These are phyloP conservation scores for Napeogenes sylphis DNA, from an alignment of 2,888 invertebrate genomes.

Conservation along the genomic window DNA sequence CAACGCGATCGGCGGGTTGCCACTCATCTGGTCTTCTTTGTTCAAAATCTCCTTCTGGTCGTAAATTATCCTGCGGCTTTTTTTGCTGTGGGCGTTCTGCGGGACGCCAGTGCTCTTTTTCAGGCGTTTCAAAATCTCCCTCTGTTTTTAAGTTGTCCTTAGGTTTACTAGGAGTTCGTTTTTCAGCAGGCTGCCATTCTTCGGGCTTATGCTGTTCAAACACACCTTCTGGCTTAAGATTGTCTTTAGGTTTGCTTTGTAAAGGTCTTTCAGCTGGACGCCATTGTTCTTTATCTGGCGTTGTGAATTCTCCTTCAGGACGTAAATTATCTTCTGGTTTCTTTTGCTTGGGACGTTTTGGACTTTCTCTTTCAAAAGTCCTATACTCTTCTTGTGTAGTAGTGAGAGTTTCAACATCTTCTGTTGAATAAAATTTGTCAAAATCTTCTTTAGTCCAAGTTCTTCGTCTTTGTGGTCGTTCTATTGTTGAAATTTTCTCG, in stretches of 20 bases:
- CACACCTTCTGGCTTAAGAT: slow-evolving; percentile 75
- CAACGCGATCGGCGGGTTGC: slow-evolving; percentile 71
- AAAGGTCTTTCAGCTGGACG: slow-evolving; percentile 58
- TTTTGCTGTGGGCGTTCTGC: slow-evolving; percentile 61
- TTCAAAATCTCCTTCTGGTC: slow-evolving; percentile 70
- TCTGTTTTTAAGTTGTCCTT: slow-evolving; percentile 66
- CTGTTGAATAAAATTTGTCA: slow-evolving; percentile 81
- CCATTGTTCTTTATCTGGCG: slow-evolving; percentile 57
- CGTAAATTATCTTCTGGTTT: slow-evolving; percentile 67
- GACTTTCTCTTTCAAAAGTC: slow-evolving; percentile 75
- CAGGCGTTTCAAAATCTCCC: slow-evolving; percentile 70
- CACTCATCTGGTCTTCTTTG: slow-evolving; percentile 56
- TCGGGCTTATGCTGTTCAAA: slow-evolving; percentile 80
- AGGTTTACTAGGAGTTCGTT: slow-evolving; percentile 51
- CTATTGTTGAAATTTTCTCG: slow-evolving; percentile 76
- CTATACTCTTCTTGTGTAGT: slow-evolving; percentile 83
- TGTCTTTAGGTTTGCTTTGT: slow-evolving; percentile 69
- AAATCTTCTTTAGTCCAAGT: slow-evolving; percentile 86
- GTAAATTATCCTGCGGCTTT: slow-evolving; percentile 67
- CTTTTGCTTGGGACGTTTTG: slow-evolving; percentile 70
- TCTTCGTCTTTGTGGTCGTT: slow-evolving; percentile 78
- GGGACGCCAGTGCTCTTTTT: slow-evolving; percentile 59
- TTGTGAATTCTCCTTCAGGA: slow-evolving; percentile 48
- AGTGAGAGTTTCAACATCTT: slow-evolving; percentile 76
- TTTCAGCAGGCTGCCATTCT: slow-evolving; percentile 59